Percentiles rank a stretch among this genome's conserved stretches.
Conservation (phyloP, 2,888 invertebrate genomes). For the Drepanosiphum platanoidis region DNA sequence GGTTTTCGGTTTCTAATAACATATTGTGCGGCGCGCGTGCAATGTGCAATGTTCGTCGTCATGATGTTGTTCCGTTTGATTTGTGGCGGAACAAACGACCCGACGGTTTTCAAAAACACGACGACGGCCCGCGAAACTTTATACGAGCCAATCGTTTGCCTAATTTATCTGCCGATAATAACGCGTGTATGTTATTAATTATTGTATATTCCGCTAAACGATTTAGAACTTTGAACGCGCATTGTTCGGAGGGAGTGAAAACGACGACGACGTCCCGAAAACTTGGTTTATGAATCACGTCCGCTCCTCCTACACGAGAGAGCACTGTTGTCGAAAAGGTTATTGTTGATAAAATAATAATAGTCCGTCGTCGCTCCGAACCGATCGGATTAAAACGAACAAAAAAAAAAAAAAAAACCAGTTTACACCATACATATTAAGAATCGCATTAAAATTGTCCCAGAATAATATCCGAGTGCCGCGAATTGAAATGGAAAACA, state of each 20-base stretch:
- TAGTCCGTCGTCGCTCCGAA: too few species aligned
- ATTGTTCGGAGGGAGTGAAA: background rate
- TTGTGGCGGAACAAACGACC: background rate
- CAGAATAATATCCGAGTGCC: too few species aligned
- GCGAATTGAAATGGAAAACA: too few species aligned
- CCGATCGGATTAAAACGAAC: too few species aligned
- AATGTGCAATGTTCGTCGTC: background rate
- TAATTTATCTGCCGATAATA: background rate
- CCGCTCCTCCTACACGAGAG: too few species aligned
- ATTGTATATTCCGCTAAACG: background rate
- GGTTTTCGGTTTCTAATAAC: background rate
- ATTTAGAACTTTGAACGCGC: constrained; percentile 15
- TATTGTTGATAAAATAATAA: too few species aligned
- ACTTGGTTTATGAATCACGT: background rate
- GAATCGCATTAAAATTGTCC: too few species aligned
- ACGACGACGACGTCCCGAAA: background rate
- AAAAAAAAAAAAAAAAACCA: too few species aligned
- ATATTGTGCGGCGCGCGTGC: too few species aligned
- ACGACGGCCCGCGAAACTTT: background rate
- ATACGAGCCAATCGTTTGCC: background rate
- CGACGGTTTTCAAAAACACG: background rate
- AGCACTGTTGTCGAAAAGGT: too few species aligned
- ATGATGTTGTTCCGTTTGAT: background rate
- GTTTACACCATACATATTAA: too few species aligned
- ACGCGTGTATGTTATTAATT: constrained; percentile 18